Evolutionary conservation across 2,888 invertebrate genomes (phyloP).

Genomic region (Aporophyla nigra): DNA sequence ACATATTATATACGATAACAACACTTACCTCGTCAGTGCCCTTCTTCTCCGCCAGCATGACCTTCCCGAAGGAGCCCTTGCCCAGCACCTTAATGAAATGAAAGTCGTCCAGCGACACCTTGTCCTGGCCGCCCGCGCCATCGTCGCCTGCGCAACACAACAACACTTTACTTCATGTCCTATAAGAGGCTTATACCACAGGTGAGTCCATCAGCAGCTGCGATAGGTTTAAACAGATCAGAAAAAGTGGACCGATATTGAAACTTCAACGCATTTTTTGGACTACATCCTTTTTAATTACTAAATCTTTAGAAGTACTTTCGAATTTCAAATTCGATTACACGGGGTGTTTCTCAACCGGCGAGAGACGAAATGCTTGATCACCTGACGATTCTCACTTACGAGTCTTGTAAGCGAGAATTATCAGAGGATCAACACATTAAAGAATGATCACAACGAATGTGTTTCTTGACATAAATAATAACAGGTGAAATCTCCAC

Average conservation of each 20-base stretch:
- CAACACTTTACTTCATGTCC: background rate
- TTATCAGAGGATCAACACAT: background rate
- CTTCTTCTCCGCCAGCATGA: slow-evolving; percentile 98
- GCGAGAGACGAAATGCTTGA: background rate
- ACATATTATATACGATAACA: background rate
- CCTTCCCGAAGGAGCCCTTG: slow-evolving; percentile 99
- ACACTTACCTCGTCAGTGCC: slow-evolving; percentile 94
- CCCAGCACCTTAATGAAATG: slow-evolving; percentile 99
- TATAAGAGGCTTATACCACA: background rate
- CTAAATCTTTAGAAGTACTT: background rate
- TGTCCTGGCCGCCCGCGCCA: slow-evolving; percentile 79
- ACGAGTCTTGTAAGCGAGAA: background rate
- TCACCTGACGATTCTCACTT: background rate
- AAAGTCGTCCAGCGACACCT: slow-evolving; percentile 96
- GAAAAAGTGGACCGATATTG: background rate
- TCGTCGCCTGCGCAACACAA: slow-evolving; percentile 66
- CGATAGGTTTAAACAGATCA: background rate
- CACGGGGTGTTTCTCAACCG: background rate
- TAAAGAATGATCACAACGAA: background rate
- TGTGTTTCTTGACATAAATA: background rate
- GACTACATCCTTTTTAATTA: background rate
- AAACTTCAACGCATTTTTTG: background rate
- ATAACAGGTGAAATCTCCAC: background rate
- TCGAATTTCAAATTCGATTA: background rate
- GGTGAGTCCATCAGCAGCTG: slow-evolving; percentile 3